Evolutionary conservation across 1,140 invertebrate genomes (phyloP), one percentile per base, ranked within the genome.

Genomic region (Drosophila ercepeae): DNA sequence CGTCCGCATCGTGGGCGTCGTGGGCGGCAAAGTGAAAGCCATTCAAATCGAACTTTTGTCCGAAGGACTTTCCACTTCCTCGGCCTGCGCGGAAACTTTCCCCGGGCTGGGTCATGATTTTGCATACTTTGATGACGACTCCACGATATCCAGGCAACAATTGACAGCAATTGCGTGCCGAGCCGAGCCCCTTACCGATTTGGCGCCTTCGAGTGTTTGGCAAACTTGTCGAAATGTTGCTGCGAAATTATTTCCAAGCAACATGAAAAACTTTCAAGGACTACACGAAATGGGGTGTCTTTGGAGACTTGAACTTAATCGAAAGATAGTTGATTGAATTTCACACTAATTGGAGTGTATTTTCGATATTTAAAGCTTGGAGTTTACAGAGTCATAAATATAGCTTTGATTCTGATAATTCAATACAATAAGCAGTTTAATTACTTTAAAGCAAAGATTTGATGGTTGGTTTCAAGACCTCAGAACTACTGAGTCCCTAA

Each of bases 81-180:
- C 41, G 50, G 61, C 53, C 36, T 2, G 2, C 4, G 36, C 13
- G 13, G 2, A 39, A 39, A 39, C 36, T 39, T 39, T 39, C 36
- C 36, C 36, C 36, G n/a, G 36, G 13, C 16, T 16, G 61, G 25
- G 45, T 67, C 60, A 77, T 86, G 88, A 81, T 86, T 86, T 77
- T 88, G 73, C 82, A 88, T 77, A 69, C 63, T 74, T 54, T 39
- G 36, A 16, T 16, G 36, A 39, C 29, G 29, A 32, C 29, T 32
- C 29, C 48, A 13, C 25, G 41, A 57, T 63, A 61, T 74, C 61
- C 55, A 52, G 52, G 73, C 81, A 67, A 77, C 74, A 88, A 88
- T 86, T 88, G 76, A 74, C 76, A 86, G 76, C 75, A 73, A 79
- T 76, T 84, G 75, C 79, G 60, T 65, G 74, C 4, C 21, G 21